phyloP scores from a whole-genome alignment of 2,888 invertebrate genomes.

The Coenonympha glycerion region DNA sequence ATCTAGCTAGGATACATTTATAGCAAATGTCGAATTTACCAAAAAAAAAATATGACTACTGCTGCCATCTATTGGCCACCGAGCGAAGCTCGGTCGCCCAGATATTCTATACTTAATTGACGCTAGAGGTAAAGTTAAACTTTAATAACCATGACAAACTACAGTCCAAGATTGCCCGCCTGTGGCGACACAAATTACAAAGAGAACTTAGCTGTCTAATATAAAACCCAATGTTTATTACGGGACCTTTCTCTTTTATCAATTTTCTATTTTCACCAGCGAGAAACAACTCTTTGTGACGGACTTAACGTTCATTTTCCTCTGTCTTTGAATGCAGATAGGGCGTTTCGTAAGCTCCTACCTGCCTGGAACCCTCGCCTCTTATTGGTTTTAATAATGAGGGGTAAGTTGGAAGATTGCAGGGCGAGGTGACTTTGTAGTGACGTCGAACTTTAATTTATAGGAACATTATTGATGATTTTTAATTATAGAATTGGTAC shows the following conservation, averaged over 20 bases:
- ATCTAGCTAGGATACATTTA: too few relatives aligned
- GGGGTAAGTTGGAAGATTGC: constrained; percentile 58
- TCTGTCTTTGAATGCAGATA: constrained; percentile 36
- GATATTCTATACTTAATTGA: too few relatives aligned
- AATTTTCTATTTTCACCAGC: constrained; percentile 29
- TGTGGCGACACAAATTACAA: constrained; percentile 36
- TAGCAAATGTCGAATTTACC: too few relatives aligned
- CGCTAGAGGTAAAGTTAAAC: background rate
- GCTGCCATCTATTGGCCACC: too few relatives aligned
- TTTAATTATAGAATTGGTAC: too few relatives aligned
- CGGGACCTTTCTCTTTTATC: constrained; percentile 46
- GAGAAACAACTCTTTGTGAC: constrained; percentile 26
- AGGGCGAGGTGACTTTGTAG: constrained; percentile 56
- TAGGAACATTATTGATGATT: background rate
- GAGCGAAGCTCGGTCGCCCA: too few relatives aligned
- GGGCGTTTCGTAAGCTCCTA: constrained; percentile 51
- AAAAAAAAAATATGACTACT: too few relatives aligned
- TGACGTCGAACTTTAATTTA: constrained; percentile 32
- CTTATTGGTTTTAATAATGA: constrained; percentile 69
- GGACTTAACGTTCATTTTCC: constrained; percentile 34
- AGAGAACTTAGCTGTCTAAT: constrained; percentile 31
- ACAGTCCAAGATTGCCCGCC: constrained; percentile 30
- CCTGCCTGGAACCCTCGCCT: constrained; percentile 58
- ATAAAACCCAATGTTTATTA: constrained; percentile 48
- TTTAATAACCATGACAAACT: background rate